Base-by-base conservation (phyloP, 1,140 invertebrate species). In the Drosophila lini region DNA sequence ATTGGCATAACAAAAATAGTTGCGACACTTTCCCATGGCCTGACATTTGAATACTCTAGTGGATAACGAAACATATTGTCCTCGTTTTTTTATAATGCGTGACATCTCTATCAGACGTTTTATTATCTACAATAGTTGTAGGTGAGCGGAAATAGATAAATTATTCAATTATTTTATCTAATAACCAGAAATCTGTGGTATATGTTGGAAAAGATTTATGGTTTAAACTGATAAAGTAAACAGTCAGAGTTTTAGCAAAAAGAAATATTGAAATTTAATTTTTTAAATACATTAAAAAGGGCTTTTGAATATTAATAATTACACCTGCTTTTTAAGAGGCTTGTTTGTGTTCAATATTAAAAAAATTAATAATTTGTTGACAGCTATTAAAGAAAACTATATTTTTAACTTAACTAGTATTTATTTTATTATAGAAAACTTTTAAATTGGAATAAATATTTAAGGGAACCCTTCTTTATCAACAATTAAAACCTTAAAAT, bases 41-140 rank as follows among this genome's bases (percentile, higher is more conserved):
- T 50, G 44, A 50, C 34, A 75, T 55, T 55, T 48, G 38, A 65
- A 76, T 76, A 77, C 73, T 45, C 73, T 75, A 50, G 40, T 50
- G 32, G 38, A 9, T 11, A 19, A 32, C 5, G 25, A 22, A 53
- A 38, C 32, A 38, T 22, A 53, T 22, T 15, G 1, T 22, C 2
- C 32, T 15, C 1, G 22, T 53, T 53, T 48, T 53, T 53, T n/a
- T 15, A 38, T 53, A 36, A 9, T 9, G 10, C 6, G 34, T 40
- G 34, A 22, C 63, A 67, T 44, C 13, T 62, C 10, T 28, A 25
- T 19, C 25, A 10, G 41, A 15, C 1, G 10, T 16, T 25, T 22
- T 5, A 13, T 25, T 32, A 34, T 15, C 31, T 60, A n/a, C 13
- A 47, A 25, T 9, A 44, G 10, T 11, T 10, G 15, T 2, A 47